phyloP scores from a whole-genome alignment of 1,140 invertebrate genomes.

The Elymnias hypermnestra region DNA sequence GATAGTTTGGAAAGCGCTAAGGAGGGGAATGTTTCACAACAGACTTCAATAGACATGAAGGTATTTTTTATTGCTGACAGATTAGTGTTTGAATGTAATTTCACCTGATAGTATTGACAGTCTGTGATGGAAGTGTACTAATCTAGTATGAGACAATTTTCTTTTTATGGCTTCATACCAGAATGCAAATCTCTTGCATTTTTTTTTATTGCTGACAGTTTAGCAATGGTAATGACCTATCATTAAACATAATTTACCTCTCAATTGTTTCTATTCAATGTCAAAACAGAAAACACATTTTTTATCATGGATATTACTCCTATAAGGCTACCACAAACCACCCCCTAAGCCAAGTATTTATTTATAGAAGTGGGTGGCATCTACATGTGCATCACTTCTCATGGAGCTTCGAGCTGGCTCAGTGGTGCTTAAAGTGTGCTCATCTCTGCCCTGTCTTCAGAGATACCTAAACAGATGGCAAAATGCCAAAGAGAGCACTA shows the following conservation, averaged over 20 bases:
- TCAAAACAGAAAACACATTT: no score
- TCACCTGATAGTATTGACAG: no score
- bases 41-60: slow-evolving; percentile 51
- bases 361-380: slow-evolving; percentile 63
- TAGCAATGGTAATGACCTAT: no score
- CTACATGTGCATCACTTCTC: slow-evolving; percentile 75
- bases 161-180: no score
- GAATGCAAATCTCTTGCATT: background rate
- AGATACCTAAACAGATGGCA: slow-evolving; percentile 84
- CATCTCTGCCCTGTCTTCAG: slow-evolving; percentile 84
- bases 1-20: slow-evolving; percentile 50
- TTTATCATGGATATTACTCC: no score
- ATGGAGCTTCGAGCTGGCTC: slow-evolving; percentile 85
- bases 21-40: slow-evolving; percentile 46
- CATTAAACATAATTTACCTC: no score
- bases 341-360: background rate
- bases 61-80: slow-evolving; percentile 26
- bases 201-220: slow-evolving; percentile 1
- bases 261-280: no score
- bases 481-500: slow-evolving; percentile 80
- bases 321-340: no score
- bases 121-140: no score
- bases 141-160: no score
- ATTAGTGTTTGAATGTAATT: no score
- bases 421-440: slow-evolving; percentile 86